These are phyloP conservation scores for Leptatherina wallacei DNA, from an alignment of 2,797 vertebrate species.

Conservation along the genomic window DNA sequence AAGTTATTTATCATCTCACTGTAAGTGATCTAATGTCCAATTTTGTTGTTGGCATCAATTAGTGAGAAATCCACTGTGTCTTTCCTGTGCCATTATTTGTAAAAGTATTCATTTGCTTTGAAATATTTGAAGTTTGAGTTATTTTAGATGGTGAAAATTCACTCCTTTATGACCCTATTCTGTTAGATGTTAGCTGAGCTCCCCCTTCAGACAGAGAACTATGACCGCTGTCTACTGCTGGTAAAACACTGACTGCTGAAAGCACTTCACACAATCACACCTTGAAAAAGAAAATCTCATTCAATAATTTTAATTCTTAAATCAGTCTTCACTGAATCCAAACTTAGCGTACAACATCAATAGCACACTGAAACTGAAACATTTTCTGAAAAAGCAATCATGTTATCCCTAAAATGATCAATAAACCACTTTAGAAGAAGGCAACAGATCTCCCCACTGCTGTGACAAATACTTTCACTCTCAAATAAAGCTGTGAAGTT, in stretches of 20 bases:
- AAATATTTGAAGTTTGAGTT: neutral
- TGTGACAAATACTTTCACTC: conserved; percentile 54
- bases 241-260: no score
- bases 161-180: neutral
- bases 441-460: conserved; percentile 28
- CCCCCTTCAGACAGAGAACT: no score
- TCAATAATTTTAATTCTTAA: neutral
- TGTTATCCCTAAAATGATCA: conserved; percentile 26
- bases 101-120: neutral
- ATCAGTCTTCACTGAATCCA: neutral
- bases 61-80: no score
- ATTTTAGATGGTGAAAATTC: neutral
- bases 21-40: no score
- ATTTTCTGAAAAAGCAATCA: conserved; percentile 7
- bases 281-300: neutral
- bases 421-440: conserved; percentile 33
- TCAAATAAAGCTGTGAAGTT: conserved; percentile 50
- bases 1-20: no score
- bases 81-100: neutral
- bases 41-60: no score
- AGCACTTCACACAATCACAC: neutral
- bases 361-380: neutral
- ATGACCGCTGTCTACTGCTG: no score
- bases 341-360: neutral
- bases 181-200: neutral